These are phyloP conservation scores for Yponomeuta cagnagella DNA, from an alignment of 2,888 invertebrate species.

Conservation along the genomic window DNA sequence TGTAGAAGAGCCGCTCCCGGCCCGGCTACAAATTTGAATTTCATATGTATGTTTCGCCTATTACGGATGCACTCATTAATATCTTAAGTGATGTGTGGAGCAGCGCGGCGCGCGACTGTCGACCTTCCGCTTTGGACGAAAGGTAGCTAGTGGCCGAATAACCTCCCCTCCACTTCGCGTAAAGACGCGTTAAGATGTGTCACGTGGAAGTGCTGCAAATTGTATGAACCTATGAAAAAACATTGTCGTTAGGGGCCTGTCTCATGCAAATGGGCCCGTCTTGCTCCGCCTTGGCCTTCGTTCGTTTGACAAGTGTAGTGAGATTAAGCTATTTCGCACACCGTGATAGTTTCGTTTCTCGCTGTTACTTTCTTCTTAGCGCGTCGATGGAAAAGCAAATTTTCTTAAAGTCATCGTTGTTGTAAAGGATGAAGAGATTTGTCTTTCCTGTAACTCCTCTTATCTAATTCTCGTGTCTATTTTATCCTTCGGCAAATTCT, in stretches of 20 bases:
- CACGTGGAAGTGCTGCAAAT: conserved; percentile 71
- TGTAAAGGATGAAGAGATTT: too few relatives aligned
- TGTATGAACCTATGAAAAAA: conserved; percentile 70
- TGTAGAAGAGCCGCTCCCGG: conserved; percentile 69
- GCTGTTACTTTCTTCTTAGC: too few relatives aligned
- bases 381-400: too few relatives aligned
- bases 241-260: conserved; percentile 52
- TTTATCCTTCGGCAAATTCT: too few relatives aligned
- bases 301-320: conserved; percentile 21
- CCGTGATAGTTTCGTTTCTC: too few relatives aligned
- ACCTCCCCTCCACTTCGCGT: conserved; percentile 47
- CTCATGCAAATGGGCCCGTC: conserved; percentile 27
- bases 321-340: not conserved
- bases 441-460: too few relatives aligned
- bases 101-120: conserved; percentile 38
- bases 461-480: too few relatives aligned
- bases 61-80: conserved; percentile 76
- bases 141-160: conserved; percentile 20
- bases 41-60: conserved; percentile 75
- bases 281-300: conserved; percentile 33
- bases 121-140: conserved; percentile 27
- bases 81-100: conserved; percentile 72
- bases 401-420: too few relatives aligned
- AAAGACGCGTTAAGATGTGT: conserved; percentile 64
- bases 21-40: conserved; percentile 73